Base-by-base conservation (phyloP, 2,888 invertebrate species). In the Synergus laeviventris region DNA sequence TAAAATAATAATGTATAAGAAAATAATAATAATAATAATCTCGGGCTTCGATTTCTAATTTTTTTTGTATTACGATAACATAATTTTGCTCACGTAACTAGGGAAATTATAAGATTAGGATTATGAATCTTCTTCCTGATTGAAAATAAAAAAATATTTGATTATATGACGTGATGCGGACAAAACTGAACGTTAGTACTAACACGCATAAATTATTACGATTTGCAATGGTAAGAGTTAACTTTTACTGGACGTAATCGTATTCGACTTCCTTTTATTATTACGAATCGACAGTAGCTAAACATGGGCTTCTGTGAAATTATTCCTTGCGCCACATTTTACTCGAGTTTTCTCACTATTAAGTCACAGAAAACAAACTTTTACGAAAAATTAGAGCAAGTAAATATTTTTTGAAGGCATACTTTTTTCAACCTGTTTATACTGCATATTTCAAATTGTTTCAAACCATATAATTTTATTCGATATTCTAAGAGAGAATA, bases 141-240 rank as follows among this genome's bases (percentile, higher is more conserved):
- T 74, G 56, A 18, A 59, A n/a, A 74, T 59, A 21, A 59, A 74
- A 59, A 38, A 36, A 59, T 31, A 14, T 74, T 42, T 74, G 60
- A 74, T 60, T 74, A 74, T 59, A 31, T 60, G 49, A 36, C 5
- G 49, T 24, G 18, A 36, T n/a, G 24, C 49, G 70, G 18, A 31
- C 24, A 36, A 70, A 31, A 31, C 31, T 70, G 49, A 49, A 70
- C 49, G 31, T n/a, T 18, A 49, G 12, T 54, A 49, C 31, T 49
- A 54, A 49, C 36, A 54, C 49, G 49, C 70, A 70, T 31, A 70
- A 70, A 54, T 31, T 59, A 59, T 59, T 66, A 31, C 21, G 49
- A 74, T 74, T 74, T 74, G 59, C 18, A 59, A 39, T 45, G 39
- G 54, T 60, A 74, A 74, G 21, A 74, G 70, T 49, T 18, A 38